These are phyloP conservation scores for Arothron firmamentum DNA, from an alignment of 2,113 vertebrate species.

Conservation along the genomic window DNA sequence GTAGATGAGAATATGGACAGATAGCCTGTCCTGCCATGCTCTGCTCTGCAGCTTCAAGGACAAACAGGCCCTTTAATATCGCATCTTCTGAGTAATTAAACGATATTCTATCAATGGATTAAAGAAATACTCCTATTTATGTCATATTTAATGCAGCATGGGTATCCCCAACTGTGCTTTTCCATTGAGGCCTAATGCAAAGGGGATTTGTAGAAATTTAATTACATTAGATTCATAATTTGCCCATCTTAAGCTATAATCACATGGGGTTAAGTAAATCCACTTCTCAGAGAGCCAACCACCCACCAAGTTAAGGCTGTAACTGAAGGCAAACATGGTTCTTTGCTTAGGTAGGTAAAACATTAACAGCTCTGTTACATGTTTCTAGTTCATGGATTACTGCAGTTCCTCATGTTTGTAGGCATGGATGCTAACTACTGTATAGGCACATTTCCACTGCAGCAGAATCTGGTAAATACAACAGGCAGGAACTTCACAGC, in stretches of 20 bases:
- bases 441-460: too few species aligned
- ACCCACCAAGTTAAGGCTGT: slow-evolving; percentile 19
- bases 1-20: slow-evolving; percentile 50
- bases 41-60: slow-evolving; percentile 60
- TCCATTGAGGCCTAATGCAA: slow-evolving; percentile 49
- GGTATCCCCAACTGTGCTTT: slow-evolving; percentile 36
- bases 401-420: slow-evolving; percentile 6
- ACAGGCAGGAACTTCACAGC: too few species aligned
- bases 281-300: slow-evolving; percentile 43
- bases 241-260: slow-evolving; percentile 58
- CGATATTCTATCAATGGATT: slow-evolving; percentile 49
- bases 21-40: slow-evolving; percentile 47
- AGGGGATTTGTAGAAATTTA: slow-evolving; percentile 61
- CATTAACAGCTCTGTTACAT: slow-evolving; percentile 49
- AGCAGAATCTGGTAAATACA: too few species aligned
- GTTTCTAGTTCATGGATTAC: slow-evolving; percentile 16
- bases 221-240: slow-evolving; percentile 61
- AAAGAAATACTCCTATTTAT: slow-evolving; percentile 52
- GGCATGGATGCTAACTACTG: slow-evolving; percentile 19
- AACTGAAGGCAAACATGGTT: slow-evolving; percentile 55
- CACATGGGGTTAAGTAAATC: slow-evolving; percentile 57
- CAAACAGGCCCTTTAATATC: slow-evolving; percentile 55
- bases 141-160: slow-evolving; percentile 51
- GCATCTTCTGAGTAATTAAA: slow-evolving; percentile 62
- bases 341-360: slow-evolving; percentile 48